phyloP scores from a whole-genome alignment of 1,140 invertebrate genomes.

The Dreissena polymorpha region DNA sequence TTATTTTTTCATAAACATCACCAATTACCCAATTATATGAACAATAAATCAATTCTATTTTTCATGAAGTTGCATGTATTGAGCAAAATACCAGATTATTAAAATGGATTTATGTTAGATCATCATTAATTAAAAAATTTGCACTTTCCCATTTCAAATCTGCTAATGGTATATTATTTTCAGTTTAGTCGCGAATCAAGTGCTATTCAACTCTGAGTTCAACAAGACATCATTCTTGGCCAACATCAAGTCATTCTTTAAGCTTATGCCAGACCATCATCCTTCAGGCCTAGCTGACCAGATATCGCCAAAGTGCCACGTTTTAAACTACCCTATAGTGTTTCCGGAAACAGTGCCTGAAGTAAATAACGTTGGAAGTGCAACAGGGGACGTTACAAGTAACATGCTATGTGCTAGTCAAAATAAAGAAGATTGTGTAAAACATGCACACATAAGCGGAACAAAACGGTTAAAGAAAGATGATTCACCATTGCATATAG shows the following conservation, averaged over 20 bases:
- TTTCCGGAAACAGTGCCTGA: constrained; percentile 70
- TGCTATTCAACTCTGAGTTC: constrained; percentile 88
- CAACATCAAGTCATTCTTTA: constrained; percentile 84
- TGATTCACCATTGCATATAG: constrained; percentile 82
- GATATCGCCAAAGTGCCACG: constrained; percentile 84
- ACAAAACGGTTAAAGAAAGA: constrained; percentile 1
- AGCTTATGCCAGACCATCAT: constrained; percentile 85
- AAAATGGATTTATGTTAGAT: too few species aligned
- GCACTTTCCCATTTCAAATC: too few species aligned
- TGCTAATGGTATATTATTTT: constrained; percentile 58
- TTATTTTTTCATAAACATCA: too few species aligned
- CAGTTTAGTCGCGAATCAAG: constrained; percentile 86
- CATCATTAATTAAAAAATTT: too few species aligned
- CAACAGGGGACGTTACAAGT: neutral
- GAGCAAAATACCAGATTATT: too few species aligned
- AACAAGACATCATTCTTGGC: constrained; percentile 86
- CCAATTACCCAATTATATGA: too few species aligned
- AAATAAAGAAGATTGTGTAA: neutral
- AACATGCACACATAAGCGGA: neutral
- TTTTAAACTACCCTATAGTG: constrained; percentile 85
- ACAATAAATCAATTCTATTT: too few species aligned
- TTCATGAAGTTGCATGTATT: too few species aligned
- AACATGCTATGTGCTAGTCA: neutral
- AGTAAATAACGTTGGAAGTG: neutral
- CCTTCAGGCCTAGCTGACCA: constrained; percentile 82